Base-by-base conservation (phyloP, 2,888 invertebrate species). In the Opisthograptis luteolata region DNA sequence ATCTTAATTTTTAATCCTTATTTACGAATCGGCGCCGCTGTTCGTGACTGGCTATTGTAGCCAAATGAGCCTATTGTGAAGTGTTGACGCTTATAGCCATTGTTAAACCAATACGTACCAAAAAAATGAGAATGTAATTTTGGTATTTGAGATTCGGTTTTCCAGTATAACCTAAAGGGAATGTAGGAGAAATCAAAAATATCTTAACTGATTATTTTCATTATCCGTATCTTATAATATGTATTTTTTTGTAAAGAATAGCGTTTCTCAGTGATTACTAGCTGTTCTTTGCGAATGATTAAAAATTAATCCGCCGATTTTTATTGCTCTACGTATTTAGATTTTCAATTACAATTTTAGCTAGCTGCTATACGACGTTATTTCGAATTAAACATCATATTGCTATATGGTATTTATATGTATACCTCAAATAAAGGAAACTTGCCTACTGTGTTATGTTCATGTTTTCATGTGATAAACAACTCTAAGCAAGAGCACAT, bases 261-360 rank as follows among this genome's bases (percentile, higher is more conserved):
- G 7, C 7, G 3, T 25, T 25, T 25, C 24, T 20, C n/a, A 10
- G 25, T 25, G 2, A 25, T 10, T 10, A n/a, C 22, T 22, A n/a
- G 10, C 10, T 25, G 4, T n/a, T 2, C n/a, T 25, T 10, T 25
- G 25, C 25, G 8, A 25, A 25, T 34, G n/a, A 20, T 34, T n/a
- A n/a, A n/a, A n/a, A n/a, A n/a, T n/a, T 20, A 34, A 34, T 34
- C 34, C 34, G 34, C 34, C 34, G 34, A 34, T 17, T 25, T 2
- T 25, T 22, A n/a, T n/a, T 22, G 1, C 10, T 25, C 4, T n/a
- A n/a, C n/a, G n/a, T n/a, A 25, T 28, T 6, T 28, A 28, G 13
- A 7, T 13, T 22, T 20, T 34, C 1, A 20, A 12, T 10, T 20
- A 34, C 34, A 20, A 7, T 20, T 32, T 12, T 32, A 32, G 19